A percentile compares a stretch with the other conserved stretches of the same genome.
Evolutionary conservation across 2,888 invertebrate genomes (phyloP).

Genomic region (Thyatira batis): DNA sequence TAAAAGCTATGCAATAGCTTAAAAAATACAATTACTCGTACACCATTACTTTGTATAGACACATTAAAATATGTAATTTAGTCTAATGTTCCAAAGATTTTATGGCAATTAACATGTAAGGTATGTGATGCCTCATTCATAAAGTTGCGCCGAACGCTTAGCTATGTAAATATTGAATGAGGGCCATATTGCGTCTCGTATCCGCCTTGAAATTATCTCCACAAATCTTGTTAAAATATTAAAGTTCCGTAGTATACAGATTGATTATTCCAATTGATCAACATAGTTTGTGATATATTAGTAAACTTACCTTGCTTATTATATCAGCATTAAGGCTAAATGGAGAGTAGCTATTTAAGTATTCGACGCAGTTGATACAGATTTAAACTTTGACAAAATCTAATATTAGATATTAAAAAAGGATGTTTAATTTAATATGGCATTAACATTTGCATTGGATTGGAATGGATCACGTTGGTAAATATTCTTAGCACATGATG

Average conservation of each 20-base stretch:
- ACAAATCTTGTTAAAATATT: not conserved
- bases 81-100: not conserved
- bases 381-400: too few relatives aligned
- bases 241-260: not conserved
- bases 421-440: too few relatives aligned
- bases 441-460: not conserved
- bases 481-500: not conserved
- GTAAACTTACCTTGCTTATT: too few relatives aligned
- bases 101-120: conserved; percentile 1
- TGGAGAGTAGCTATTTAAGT: too few relatives aligned
- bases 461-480: not conserved
- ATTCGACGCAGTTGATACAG: too few relatives aligned
- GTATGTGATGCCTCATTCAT: not conserved
- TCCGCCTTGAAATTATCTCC: not conserved
- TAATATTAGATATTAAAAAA: too few relatives aligned
- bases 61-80: not conserved
- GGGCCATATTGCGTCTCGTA: not conserved
- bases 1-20: too few relatives aligned
- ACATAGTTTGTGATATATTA: not conserved
- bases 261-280: not conserved
- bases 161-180: not conserved
- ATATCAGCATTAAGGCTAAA: too few relatives aligned
- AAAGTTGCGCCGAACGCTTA: not conserved
- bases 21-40: not conserved
- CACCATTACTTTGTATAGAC: not conserved